Conservation (phyloP, 2,888 invertebrate genomes). For the Mallateleia sp. region DNA sequence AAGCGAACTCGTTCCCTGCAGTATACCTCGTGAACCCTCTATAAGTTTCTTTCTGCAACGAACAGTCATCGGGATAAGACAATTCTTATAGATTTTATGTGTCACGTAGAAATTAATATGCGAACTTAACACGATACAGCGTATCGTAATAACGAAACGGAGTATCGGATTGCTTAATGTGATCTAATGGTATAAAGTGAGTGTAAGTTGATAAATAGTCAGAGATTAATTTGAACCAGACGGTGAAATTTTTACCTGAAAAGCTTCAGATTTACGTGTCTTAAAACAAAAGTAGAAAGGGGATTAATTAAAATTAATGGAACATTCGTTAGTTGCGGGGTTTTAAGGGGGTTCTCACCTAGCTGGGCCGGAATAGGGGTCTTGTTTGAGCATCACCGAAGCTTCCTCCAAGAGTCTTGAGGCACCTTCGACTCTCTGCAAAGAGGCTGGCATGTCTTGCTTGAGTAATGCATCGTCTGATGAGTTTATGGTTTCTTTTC, state of each 20-base stretch:
- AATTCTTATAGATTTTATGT: neutral
- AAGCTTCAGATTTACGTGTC: constrained; percentile 68
- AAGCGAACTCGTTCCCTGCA: constrained; percentile 99
- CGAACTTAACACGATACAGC: constrained; percentile 24
- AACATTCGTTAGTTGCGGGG: neutral
- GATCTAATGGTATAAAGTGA: constrained; percentile 14
- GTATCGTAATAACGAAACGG: constrained; percentile 34
- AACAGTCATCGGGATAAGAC: neutral
- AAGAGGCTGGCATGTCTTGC: constrained; percentile 99
- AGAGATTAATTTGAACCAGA: neutral
- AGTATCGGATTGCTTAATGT: constrained; percentile 46
- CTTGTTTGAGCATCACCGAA: constrained; percentile 97
- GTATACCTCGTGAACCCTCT: constrained; percentile 98
- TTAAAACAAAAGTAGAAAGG: constrained; percentile 59
- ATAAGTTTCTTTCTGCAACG: constrained; percentile 95
- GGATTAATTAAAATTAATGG: too few species aligned
- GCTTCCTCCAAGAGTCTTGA: constrained; percentile 98
- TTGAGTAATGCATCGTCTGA: constrained; percentile 98
- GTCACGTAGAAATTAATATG: constrained; percentile 40
- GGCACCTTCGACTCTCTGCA: constrained; percentile 98
- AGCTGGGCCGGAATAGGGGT: constrained; percentile 99
- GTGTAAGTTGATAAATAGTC: constrained; percentile 1
- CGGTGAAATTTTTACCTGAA: constrained; percentile 71
- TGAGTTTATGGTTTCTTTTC: constrained; percentile 99
- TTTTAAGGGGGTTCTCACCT: constrained; percentile 90